Evolutionary conservation across 2,113 vertebrate genomes (phyloP), one percentile per base, ranked within the genome.

Genomic region (Antigone vipio): DNA sequence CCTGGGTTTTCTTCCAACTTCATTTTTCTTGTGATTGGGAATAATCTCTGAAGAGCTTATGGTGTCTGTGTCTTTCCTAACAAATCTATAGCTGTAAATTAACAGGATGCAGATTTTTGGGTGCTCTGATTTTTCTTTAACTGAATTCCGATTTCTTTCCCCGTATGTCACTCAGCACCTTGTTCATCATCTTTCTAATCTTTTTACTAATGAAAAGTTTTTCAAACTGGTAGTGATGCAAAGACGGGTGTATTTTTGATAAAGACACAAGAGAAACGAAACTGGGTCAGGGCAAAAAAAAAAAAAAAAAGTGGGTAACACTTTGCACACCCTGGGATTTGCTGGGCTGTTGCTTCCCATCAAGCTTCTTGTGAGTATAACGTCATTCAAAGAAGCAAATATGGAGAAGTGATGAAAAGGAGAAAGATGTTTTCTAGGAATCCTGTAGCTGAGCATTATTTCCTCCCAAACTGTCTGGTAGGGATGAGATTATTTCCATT

Each of bases 351-450:
- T 84, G 2, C 59, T 94, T 84, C 60, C 32, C 23, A 40, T 52
- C 9, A 3, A 74, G 32, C 6, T 66, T 44, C 20, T 80, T 42
- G 20, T 27, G 26, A 75, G 67, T 55, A 47, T 47, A 58, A 83
- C 0, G 0, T 23, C 44, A 35, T 72, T 87, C 11, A 21, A 74
- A 92, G 35, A 71, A n/a, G 27, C 0, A 0, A 90, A 76, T 73
- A 23, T 3, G 27, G 64, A 83, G 73, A 52, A 90, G 52, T 21
- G 64, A 78, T 78, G 72, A 42, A 73, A 93, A 93, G n/a, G 76
- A 84, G 35, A 84, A 88, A 84, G 10, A 4, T n/a, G 35, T 67
- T 96, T 90, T n/a, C 66, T 64, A 55, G 58, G 73, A 77, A 88
- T 86, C 52, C 30, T 74, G 27, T 29, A 79, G 42, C 75, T 74